Evolutionary conservation across 2,797 vertebrate species (phyloP).

Genomic region (Arctocebus calabarensis): DNA sequence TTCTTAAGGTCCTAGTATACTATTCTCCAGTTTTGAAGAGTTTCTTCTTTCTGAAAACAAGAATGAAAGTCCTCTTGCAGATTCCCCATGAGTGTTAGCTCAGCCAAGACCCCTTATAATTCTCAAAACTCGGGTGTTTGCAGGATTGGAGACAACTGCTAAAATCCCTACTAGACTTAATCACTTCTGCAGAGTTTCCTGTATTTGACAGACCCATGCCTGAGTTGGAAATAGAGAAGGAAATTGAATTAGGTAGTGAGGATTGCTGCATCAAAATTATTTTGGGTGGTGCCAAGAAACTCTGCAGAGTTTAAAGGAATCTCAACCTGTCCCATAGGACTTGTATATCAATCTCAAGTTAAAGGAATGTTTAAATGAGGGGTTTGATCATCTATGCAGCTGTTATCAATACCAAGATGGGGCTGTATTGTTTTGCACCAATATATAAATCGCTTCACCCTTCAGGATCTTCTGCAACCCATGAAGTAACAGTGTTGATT

Average conservation of each 20-base stretch:
- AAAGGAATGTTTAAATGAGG: constrained; percentile 85
- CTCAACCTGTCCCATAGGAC: constrained; percentile 90
- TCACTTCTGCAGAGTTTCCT: constrained; percentile 82
- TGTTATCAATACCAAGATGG: constrained; percentile 87
- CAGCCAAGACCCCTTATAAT: constrained; percentile 67
- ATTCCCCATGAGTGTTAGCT: constrained; percentile 35
- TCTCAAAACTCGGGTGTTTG: constrained; percentile 69
- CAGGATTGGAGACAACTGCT: constrained; percentile 87
- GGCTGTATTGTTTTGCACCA: constrained; percentile 86
- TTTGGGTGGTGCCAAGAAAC: constrained; percentile 83
- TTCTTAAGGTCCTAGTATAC: constrained; percentile 68
- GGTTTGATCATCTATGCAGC: constrained; percentile 84
- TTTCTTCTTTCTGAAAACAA: constrained; percentile 80
- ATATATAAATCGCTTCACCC: constrained; percentile 81
- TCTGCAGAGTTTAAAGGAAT: constrained; percentile 88
- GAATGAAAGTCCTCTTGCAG: constrained; percentile 80
- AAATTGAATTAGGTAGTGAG: constrained; percentile 87
- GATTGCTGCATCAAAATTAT: constrained; percentile 86
- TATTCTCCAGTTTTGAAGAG: constrained; percentile 89
- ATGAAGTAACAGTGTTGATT: constrained; percentile 84
- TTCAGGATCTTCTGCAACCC: constrained; percentile 85
- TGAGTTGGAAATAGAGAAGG: constrained; percentile 82
- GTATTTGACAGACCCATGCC: constrained; percentile 87
- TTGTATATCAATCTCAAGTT: constrained; percentile 88
- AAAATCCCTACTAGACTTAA: constrained; percentile 83